Base-by-base conservation (phyloP, 2,888 invertebrate genomes). In the Cristatella mucedo region DNA sequence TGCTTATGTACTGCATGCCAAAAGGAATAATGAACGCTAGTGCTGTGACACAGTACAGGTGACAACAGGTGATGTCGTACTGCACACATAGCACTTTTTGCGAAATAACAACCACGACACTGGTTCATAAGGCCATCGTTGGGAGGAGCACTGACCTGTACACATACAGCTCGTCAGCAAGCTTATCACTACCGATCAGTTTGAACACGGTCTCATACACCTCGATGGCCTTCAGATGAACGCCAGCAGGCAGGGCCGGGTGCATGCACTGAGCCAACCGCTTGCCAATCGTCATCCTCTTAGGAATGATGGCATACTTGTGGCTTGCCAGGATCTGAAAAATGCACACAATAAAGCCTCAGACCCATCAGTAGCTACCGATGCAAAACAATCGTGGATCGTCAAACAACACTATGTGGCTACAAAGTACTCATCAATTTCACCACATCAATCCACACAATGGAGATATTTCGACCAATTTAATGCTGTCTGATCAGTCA, bases 181-280 rank as follows among this genome's bases (percentile, higher is more conserved):
- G 70, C 15, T 64, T 71, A 57, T 77, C 77, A 36, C 81, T 77
- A 44, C 84, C 84, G 68, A 86, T 82, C 54, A 80, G 80, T 59
- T 79, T 79, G 68, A 87, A 86, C 59, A 87, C 82, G 49, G 82
- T 78, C 58, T 82, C 82, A 65, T 86, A 87, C 0, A 84, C 83
- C 68, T 87, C 86, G 49, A 87, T 68, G 18, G 85, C 84, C 67
- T 85, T 86, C 45, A 86, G 68, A 67, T 87, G 87, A 20, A 87
- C 87, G 24, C 87, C 86, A 40, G 82, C 80, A 18, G 87, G 86
- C 48, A 87, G 69, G 15, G 82, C 82, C 24, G 86, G 86, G 69
- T 89, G 86, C 74, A 87, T 80, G 62, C 87, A 89, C 72, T 87
- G 87, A 33, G 86, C 82, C 48, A 89, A 69, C 45, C 87, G 73